Base-by-base conservation (phyloP, 2,888 invertebrate species). In the Ypsolopha scabrella region DNA sequence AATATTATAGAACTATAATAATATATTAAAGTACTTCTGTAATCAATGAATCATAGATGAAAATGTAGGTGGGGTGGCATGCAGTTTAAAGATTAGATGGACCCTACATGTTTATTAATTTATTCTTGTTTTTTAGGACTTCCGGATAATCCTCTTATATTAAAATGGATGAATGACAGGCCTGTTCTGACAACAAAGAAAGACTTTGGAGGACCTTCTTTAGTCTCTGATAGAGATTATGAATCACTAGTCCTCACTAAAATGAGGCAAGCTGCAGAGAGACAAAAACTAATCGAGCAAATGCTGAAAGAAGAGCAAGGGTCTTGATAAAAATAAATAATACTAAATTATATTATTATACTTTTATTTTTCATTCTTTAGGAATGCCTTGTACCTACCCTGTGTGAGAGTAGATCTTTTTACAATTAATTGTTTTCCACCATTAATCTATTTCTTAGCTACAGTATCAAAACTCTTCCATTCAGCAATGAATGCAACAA, bases 211-310 rank as follows among this genome's bases (percentile, higher is more conserved):
- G 67, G 69, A 7, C 73, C 87, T 43, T 71, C 85, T 54, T 70
- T 89, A 37, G 78, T 89, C 52, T 88, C 89, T 36, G 90, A 92
- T 44, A 87, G 88, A 55, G 95, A 96, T 71, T 96, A 91, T 81
- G 96, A 97, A 78, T 93, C 91, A 64, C 65, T 94, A 14, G 95
- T 95, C 2, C 76, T 96, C 60, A 90, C 90, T 55, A 93, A 93
- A 79, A 82, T 96, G 83, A 87, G 93, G 54, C 94, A 94, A 83
- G 95, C 95, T 6, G 94, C 96, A 65, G 96, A 96, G 77, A 88
- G 95, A 51, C 95, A 94, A 75, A 88, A 86, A 55, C 65, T 93
- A 57, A 92, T 93, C 62, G 91, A 91, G 63, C 87, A 93, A 81
- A 90, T 93, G 88, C 71, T 88, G 72, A 87, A 87, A 55, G 89